These are phyloP conservation scores for Pseudorasbora parva DNA, from an alignment of 2,113 vertebrate species.

Conservation along the genomic window DNA sequence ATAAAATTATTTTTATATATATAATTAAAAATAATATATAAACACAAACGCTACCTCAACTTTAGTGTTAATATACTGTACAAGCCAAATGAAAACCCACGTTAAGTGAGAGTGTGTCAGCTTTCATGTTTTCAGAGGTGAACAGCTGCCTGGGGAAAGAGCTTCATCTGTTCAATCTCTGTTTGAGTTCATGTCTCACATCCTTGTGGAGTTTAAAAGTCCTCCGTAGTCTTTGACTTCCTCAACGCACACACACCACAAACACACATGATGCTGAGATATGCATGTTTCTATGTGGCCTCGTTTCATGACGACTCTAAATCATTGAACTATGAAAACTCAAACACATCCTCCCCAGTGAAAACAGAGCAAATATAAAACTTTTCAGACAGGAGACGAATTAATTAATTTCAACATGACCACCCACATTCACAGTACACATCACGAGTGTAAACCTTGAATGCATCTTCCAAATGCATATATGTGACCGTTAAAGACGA, in stretches of 20 bases:
- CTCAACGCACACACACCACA: neutral
- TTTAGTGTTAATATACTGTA: too few species aligned
- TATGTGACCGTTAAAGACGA: too few species aligned
- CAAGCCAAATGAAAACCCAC: neutral
- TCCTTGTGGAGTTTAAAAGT: too few species aligned
- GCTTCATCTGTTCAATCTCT: neutral
- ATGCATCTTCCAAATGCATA: too few species aligned
- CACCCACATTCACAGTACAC: too few species aligned
- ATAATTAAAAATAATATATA: too few species aligned
- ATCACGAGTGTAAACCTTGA: neutral
- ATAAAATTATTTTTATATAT: too few species aligned
- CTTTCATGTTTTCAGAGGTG: neutral
- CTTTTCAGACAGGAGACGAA: too few species aligned
- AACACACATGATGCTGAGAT: neutral
- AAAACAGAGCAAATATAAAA: neutral
- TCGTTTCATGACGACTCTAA: neutral
- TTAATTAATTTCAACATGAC: too few species aligned
- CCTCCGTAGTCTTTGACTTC: neutral
- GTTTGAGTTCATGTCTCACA: neutral
- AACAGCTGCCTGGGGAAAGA: constrained; percentile 4
- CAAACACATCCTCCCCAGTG: neutral
- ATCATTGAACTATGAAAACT: neutral
- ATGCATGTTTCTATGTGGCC: neutral
- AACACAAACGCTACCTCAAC: too few species aligned
- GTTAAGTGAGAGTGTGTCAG: neutral